A percentile compares a stretch with the other conserved stretches of the same genome.
phyloP scores from a whole-genome alignment of 2,888 invertebrate species.

The Harpagoxenus sublaevis region DNA sequence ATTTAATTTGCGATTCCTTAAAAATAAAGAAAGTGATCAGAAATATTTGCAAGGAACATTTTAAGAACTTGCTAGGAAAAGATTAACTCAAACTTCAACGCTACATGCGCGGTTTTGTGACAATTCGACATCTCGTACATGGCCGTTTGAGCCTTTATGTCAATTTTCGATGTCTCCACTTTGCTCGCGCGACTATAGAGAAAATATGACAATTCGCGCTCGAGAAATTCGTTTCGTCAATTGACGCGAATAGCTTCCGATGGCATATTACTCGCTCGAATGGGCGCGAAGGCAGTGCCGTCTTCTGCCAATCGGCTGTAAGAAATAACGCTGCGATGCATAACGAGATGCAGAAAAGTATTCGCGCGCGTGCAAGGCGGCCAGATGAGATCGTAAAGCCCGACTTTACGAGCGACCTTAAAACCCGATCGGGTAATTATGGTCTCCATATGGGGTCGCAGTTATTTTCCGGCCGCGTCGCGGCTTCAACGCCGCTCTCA shows the following conservation, averaged over 20 bases:
- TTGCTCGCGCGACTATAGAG: background rate
- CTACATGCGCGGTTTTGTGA: background rate
- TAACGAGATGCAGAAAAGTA: slow-evolving; percentile 39
- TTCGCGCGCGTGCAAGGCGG: slow-evolving; percentile 15
- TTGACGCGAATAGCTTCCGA: slow-evolving; percentile 38
- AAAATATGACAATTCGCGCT: slow-evolving; percentile 5
- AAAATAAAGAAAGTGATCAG: background rate
- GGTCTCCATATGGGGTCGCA: slow-evolving; percentile 42
- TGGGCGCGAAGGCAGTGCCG: background rate
- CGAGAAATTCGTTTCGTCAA: slow-evolving; percentile 31
- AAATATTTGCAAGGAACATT: background rate
- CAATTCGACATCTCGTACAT: background rate
- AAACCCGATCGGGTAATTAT: slow-evolving; percentile 59
- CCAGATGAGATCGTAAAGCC: slow-evolving; percentile 44
- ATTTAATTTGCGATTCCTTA: background rate
- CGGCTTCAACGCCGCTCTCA: slow-evolving; percentile 6
- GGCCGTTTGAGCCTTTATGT: slow-evolving; percentile 2
- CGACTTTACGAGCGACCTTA: slow-evolving; percentile 56
- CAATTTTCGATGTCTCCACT: slow-evolving; percentile 33
- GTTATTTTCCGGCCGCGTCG: slow-evolving; percentile 51
- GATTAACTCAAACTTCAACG: background rate
- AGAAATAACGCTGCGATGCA: slow-evolving; percentile 22
- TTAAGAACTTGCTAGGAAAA: background rate
- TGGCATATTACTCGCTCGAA: slow-evolving; percentile 31
- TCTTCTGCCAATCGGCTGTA: slow-evolving; percentile 38